Percentiles rank a stretch among this genome's conserved stretches.
phyloP scores from a whole-genome alignment of 2,113 vertebrate species.

The Corythoichthys haematopterus region DNA sequence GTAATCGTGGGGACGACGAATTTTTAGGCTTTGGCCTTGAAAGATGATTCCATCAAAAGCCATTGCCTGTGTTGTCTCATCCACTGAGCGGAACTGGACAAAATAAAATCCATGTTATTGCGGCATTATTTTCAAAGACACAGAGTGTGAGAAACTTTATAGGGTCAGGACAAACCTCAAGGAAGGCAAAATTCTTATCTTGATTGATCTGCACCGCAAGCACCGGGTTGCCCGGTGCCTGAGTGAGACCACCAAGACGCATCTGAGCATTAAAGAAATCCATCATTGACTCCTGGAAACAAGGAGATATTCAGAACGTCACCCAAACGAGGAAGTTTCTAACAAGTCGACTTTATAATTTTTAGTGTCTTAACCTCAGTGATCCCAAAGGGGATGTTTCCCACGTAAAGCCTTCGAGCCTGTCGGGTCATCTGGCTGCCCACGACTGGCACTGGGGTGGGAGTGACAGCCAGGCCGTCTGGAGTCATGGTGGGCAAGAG shows the following conservation, averaged over 20 bases:
- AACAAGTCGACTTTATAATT: not conserved
- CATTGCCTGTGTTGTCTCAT: constrained; percentile 91
- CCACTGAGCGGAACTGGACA: constrained; percentile 86
- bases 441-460: constrained; percentile 86
- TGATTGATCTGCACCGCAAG: constrained; percentile 93
- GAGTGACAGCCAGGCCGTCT: constrained; percentile 85
- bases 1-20: constrained; percentile 88
- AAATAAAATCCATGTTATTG: not conserved
- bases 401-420: constrained; percentile 86
- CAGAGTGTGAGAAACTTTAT: rapidly evolving
- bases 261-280: constrained; percentile 94
- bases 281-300: constrained; percentile 87
- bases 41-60: constrained; percentile 93
- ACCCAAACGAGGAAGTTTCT: not conserved
- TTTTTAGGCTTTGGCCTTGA: constrained; percentile 90
- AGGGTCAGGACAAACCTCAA: constrained; percentile 73
- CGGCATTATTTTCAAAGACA: not conserved
- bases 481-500: constrained; percentile 90
- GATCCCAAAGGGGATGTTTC: constrained; percentile 91
- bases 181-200: constrained; percentile 92
- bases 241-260: constrained; percentile 86
- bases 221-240: constrained; percentile 90
- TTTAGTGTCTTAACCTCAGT: constrained; percentile 76
- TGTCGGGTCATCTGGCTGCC: constrained; percentile 93
- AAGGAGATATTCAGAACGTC: not conserved